A percentile compares a stretch with the other conserved stretches of the same genome.
Evolutionary conservation across 2,113 vertebrate species (phyloP).

Genomic region (Syngnathus scovelli): DNA sequence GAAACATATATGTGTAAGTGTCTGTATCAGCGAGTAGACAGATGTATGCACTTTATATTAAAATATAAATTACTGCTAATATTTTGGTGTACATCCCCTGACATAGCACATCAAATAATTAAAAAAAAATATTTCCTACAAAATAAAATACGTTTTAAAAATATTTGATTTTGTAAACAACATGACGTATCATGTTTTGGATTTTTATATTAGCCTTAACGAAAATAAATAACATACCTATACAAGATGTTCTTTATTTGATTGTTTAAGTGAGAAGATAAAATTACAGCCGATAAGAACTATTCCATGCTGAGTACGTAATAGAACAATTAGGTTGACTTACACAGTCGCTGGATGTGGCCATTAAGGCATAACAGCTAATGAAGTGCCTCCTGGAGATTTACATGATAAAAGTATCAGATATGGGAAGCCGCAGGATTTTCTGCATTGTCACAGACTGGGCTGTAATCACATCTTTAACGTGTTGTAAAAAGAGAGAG

Average conservation of each 20-base stretch:
- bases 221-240: not conserved
- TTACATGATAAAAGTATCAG: slow-evolving; percentile 50
- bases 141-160: not conserved
- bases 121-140: not conserved
- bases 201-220: no score
- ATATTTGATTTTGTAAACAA: no score
- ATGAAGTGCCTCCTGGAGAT: slow-evolving; percentile 57
- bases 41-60: not conserved
- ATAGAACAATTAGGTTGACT: slow-evolving; percentile 32
- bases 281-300: not conserved
- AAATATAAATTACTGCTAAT: not conserved
- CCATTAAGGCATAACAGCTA: slow-evolving; percentile 51
- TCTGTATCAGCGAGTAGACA: not conserved
- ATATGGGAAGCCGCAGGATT: slow-evolving; percentile 36
- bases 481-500: not conserved
- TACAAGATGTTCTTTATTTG: not conserved
- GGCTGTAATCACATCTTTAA: slow-evolving; percentile 1
- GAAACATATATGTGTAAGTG: not conserved
- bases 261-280: not conserved
- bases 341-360: slow-evolving; percentile 25
- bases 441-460: slow-evolving; percentile 13
- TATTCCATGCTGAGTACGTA: slow-evolving; percentile 4
- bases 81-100: not conserved
- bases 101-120: not conserved
- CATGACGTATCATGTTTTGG: no score